Conservation (phyloP, 2,888 invertebrate genomes). For the Leucozona laternaria region DNA sequence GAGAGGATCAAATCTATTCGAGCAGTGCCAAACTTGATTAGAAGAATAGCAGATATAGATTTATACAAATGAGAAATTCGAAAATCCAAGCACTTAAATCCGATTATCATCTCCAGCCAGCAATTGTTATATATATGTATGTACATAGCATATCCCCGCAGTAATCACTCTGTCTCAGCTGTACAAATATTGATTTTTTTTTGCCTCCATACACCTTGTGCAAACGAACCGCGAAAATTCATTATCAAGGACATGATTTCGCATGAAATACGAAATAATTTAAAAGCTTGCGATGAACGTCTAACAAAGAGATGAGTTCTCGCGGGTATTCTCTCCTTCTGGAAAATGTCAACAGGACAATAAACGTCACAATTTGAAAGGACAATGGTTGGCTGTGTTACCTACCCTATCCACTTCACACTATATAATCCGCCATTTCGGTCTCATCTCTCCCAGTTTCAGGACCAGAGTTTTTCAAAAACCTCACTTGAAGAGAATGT, state of each 20-base stretch:
- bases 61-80: slow-evolving; percentile 26
- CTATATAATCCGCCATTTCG: neutral
- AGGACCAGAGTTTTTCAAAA: neutral
- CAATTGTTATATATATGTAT: neutral
- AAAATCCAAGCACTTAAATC: slow-evolving; percentile 48
- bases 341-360: slow-evolving; percentile 45
- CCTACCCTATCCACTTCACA: neutral
- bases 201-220: slow-evolving; percentile 33
- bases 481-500: neutral
- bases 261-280: slow-evolving; percentile 36
- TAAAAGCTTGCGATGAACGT: slow-evolving; percentile 3
- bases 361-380: slow-evolving; percentile 26
- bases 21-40: slow-evolving; percentile 6
- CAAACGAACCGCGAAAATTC: slow-evolving; percentile 43
- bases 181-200: slow-evolving; percentile 57
- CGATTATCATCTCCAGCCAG: slow-evolving; percentile 34
- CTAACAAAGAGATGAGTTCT: slow-evolving; percentile 1
- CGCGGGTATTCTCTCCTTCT: neutral
- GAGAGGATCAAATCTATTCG: neutral
- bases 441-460: neutral
- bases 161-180: slow-evolving; percentile 11
- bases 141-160: neutral
- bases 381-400: neutral
- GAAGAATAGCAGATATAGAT: neutral
- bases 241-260: slow-evolving; percentile 63